phyloP scores from a whole-genome alignment of 2,113 vertebrate species.

The Cyrtonyx montezumae region DNA sequence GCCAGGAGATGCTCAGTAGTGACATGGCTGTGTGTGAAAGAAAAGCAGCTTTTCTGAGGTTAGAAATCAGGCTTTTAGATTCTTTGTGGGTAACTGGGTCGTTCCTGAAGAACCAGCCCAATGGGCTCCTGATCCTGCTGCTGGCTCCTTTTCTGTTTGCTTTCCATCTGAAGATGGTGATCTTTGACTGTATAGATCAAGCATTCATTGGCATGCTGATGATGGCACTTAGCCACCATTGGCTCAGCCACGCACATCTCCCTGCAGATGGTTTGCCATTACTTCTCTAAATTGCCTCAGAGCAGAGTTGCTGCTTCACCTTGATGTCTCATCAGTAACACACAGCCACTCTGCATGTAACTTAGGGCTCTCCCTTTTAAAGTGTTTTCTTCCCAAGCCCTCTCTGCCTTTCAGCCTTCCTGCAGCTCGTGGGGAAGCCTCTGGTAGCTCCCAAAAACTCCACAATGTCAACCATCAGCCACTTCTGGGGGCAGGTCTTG shows the following conservation, averaged over 20 bases:
- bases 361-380: not conserved
- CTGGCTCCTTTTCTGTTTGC: not conserved
- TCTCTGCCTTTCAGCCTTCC: not conserved
- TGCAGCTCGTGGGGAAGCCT: not conserved
- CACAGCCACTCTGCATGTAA: not conserved
- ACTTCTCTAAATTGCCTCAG: not conserved
- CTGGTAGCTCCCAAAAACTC: not conserved
- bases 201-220: not conserved
- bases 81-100: no score
- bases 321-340: not conserved
- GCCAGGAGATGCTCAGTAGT: not conserved
- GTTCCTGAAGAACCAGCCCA: not conserved
- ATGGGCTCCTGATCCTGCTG: not conserved
- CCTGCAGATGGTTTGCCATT: not conserved
- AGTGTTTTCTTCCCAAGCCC: not conserved
- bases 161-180: not conserved
- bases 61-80: not conserved
- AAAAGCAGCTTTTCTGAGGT: not conserved
- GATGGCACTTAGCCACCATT: rapidly evolving
- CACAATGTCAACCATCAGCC: not conserved
- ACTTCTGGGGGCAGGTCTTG: not conserved
- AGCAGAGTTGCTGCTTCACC: not conserved
- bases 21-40: not conserved
- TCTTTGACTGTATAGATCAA: rapidly evolving
- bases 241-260: rapidly evolving